Conservation (phyloP, 2,888 invertebrate genomes). For the Strigamia transsilvanica region DNA sequence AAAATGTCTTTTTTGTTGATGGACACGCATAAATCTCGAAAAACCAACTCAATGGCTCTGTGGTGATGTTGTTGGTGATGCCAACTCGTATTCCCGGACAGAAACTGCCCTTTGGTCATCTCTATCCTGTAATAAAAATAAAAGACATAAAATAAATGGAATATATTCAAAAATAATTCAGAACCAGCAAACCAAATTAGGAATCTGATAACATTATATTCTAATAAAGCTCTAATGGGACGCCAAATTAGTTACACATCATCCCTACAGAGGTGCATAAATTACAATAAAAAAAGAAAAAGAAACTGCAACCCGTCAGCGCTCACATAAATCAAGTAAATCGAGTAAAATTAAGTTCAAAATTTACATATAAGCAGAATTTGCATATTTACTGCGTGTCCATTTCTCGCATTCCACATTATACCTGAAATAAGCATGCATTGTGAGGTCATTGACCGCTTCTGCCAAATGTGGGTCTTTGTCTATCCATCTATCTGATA, state of each 20-base stretch:
- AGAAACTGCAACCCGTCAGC: neutral
- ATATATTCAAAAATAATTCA: neutral
- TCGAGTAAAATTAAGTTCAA: constrained; percentile 17
- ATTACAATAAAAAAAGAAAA: neutral
- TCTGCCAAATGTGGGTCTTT: constrained; percentile 23
- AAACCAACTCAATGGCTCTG: constrained; percentile 58
- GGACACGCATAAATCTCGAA: constrained; percentile 60
- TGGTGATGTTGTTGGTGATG: constrained; percentile 51
- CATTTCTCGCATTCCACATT: constrained; percentile 32
- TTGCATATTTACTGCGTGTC: constrained; percentile 6
- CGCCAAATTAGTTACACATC: no score
- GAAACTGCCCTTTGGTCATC: constrained; percentile 50
- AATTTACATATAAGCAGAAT: neutral
- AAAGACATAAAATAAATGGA: neutral
- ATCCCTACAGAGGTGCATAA: no score
- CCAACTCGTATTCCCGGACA: constrained; percentile 27
- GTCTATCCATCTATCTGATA: constrained; percentile 4
- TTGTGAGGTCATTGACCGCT: constrained; percentile 5
- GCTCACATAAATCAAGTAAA: constrained; percentile 13
- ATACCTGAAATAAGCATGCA: constrained; percentile 1
- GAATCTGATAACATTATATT: no score
- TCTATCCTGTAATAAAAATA: constrained; percentile 50
- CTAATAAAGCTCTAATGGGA: no score
- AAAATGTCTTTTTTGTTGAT: constrained; percentile 71
- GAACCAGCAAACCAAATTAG: no score